A percentile compares a stretch with the other conserved stretches of the same genome.
These are phyloP conservation scores for Silvanus unidentatus DNA, from an alignment of 2,888 invertebrate genomes.

Conservation along the genomic window DNA sequence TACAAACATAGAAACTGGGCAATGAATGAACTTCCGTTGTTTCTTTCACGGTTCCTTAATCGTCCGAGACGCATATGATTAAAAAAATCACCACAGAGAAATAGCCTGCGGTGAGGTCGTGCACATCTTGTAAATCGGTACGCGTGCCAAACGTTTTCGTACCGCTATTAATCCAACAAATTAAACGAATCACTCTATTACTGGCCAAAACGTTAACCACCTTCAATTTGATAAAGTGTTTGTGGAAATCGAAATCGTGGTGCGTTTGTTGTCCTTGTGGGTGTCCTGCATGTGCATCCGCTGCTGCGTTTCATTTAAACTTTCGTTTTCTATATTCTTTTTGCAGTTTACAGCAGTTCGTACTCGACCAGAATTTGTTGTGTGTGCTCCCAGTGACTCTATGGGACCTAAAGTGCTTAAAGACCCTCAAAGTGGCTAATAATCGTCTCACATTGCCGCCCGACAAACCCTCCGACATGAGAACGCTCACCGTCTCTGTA, in stretches of 20 bases:
- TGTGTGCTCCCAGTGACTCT: conserved; percentile 56
- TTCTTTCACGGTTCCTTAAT: conserved; percentile 37
- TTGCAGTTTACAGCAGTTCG: conserved; percentile 65
- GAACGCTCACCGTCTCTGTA: conserved; percentile 52
- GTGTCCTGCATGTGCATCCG: conserved; percentile 45
- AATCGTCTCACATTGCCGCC: conserved; percentile 51
- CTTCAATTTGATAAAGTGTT: no score
- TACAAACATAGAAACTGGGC: conserved; percentile 34
- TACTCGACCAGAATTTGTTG: conserved; percentile 67
- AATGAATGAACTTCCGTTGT: conserved; percentile 39
- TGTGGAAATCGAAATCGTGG: conserved; percentile 17
- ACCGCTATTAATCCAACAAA: conserved; percentile 1
- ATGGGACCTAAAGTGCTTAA: conserved; percentile 55
- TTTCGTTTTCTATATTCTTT: conserved; percentile 34
- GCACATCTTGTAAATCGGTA: conserved; percentile 24
- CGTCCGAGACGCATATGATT: conserved; percentile 38
- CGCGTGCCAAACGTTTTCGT: conserved; percentile 13
- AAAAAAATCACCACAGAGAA: conserved; percentile 11
- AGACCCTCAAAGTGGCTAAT: conserved; percentile 54
- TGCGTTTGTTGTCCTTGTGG: conserved; percentile 34
- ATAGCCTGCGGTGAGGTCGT: conserved; percentile 24
- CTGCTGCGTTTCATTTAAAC: conserved; percentile 22
- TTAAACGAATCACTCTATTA: not conserved
- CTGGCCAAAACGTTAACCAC: no score
- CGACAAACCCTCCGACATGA: conserved; percentile 51